Conservation (phyloP, 2,113 vertebrate species). For the Dipodomys ordii region DNA sequence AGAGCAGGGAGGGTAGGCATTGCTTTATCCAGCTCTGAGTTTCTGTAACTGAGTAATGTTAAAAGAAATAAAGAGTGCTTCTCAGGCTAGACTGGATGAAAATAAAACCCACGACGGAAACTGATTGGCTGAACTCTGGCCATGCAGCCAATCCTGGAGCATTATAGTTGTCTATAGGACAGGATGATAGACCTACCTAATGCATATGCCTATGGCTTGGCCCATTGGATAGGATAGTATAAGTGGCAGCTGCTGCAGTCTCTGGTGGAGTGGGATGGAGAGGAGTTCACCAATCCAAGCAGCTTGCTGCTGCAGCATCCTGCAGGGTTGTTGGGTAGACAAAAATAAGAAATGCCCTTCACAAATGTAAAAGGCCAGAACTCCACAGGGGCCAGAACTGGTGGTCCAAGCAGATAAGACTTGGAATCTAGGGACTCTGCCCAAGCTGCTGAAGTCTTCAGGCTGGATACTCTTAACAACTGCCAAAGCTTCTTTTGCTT, state of each 20-base stretch:
- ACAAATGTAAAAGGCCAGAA: background rate
- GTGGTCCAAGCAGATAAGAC: background rate
- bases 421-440: background rate
- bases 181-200: background rate
- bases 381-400: background rate
- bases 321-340: background rate
- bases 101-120: background rate
- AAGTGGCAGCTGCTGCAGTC: background rate
- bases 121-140: background rate
- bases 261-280: rapidly evolving
- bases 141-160: background rate
- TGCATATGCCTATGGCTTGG: background rate
- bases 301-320: background rate
- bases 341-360: background rate
- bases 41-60: background rate
- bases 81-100: background rate
- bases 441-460: background rate
- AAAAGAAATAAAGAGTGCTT: background rate
- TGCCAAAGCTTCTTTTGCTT: background rate
- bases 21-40: background rate
- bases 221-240: background rate
- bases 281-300: background rate
- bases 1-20: background rate
- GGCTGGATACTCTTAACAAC: background rate
- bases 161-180: background rate